Evolutionary conservation across 2,888 invertebrate genomes (phyloP).

Genomic region (Metellina segmentata): DNA sequence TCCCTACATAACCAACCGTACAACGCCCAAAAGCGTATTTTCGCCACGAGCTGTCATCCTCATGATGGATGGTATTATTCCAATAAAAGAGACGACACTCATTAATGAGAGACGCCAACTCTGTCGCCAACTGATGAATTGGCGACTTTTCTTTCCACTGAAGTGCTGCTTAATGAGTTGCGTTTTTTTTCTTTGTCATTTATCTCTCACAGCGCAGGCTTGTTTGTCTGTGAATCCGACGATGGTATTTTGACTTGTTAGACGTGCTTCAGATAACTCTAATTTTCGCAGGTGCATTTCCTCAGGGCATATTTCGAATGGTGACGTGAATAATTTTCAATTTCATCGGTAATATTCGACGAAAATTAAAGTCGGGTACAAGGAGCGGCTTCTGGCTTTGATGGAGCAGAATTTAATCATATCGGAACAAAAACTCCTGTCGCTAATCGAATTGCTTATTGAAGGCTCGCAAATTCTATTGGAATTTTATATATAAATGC

Average conservation of each 20-base stretch:
- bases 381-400: too few species aligned
- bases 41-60: slow-evolving; percentile 36
- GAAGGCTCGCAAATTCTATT: too few species aligned
- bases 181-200: slow-evolving; percentile 23
- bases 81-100: slow-evolving; percentile 66
- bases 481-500: too few species aligned
- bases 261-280: slow-evolving; percentile 23
- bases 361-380: neutral
- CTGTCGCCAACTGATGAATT: slow-evolving; percentile 70
- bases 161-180: slow-evolving; percentile 43
- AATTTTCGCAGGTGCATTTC: slow-evolving; percentile 25
- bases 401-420: too few species aligned
- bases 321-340: too few species aligned
- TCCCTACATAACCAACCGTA: slow-evolving; percentile 10
- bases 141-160: slow-evolving; percentile 41
- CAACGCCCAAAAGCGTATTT: slow-evolving; percentile 22
- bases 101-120: slow-evolving; percentile 61
- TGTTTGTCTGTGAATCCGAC: slow-evolving; percentile 17
- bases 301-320: neutral
- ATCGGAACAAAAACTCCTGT: too few species aligned
- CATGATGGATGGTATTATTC: slow-evolving; percentile 68
- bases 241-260: neutral
- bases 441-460: too few species aligned
- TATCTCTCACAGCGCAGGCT: slow-evolving; percentile 3
- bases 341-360: too few species aligned